Evolutionary conservation across 30 jellyfish, hydroid and myxozoan species (phyloP).

Genomic region (Chrysaora quinquecirrha): DNA sequence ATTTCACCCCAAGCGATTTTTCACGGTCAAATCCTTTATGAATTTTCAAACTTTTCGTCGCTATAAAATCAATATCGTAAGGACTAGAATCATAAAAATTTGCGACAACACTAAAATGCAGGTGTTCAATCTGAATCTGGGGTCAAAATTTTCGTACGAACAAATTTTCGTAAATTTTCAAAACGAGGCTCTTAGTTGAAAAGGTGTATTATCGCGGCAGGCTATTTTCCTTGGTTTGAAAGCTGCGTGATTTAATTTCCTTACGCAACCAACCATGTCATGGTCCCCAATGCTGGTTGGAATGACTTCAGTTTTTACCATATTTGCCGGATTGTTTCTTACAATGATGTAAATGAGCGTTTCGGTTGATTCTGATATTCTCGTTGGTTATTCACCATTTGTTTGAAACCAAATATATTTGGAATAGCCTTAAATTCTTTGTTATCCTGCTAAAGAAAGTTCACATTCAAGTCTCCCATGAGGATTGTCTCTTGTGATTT

Average conservation of each 20-base stretch:
- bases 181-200: too few species aligned
- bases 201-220: conserved; percentile 25
- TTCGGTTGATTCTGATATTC: conserved; percentile 47
- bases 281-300: neutral
- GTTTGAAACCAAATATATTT: conserved; percentile 37
- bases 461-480: conserved; percentile 41
- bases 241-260: conserved; percentile 39
- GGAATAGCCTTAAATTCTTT: conserved; percentile 39
- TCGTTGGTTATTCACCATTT: conserved; percentile 38
- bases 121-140: too few species aligned
- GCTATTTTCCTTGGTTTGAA: neutral
- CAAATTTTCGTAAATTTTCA: too few species aligned
- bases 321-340: conserved; percentile 31
- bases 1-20: too few species aligned
- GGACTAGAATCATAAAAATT: too few species aligned
- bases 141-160: too few species aligned
- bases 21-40: too few species aligned
- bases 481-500: conserved; percentile 28
- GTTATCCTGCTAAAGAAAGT: conserved; percentile 21
- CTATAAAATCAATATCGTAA: too few species aligned
- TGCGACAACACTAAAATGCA: too few species aligned
- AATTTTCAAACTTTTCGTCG: too few species aligned
- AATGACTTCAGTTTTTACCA: neutral
- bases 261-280: conserved; percentile 59
- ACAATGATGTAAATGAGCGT: conserved; percentile 53